phyloP scores from a whole-genome alignment of 2,113 vertebrate species.

The Notarius lentiginosus region DNA sequence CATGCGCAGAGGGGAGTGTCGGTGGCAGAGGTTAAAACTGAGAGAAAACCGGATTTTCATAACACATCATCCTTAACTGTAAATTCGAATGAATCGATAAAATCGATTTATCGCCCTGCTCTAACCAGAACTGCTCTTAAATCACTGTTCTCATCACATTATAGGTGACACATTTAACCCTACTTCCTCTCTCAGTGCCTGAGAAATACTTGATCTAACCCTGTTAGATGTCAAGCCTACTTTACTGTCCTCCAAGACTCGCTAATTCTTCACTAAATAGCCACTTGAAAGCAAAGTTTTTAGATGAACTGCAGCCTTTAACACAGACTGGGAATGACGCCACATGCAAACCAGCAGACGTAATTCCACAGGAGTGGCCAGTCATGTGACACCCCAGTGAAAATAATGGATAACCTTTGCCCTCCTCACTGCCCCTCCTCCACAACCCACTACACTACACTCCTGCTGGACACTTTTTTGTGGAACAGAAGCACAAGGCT shows the following conservation, averaged over 20 bases:
- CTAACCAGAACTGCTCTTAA: background rate
- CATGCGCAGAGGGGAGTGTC: no score
- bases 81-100: no score
- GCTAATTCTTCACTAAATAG: background rate
- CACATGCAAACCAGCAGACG: background rate
- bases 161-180: background rate
- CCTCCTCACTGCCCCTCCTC: constrained; percentile 31
- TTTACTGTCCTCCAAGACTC: background rate
- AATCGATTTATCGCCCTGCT: no score
- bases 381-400: constrained; percentile 35
- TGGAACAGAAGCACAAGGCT: background rate
- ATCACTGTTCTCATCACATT: background rate
- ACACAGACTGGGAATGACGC: background rate
- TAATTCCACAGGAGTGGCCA: background rate
- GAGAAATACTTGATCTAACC: background rate
- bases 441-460: constrained; percentile 33
- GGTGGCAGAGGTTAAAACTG: no score
- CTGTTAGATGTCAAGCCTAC: background rate
- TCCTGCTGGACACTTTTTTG: background rate
- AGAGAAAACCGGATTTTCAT: no score
- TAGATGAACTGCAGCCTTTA: background rate
- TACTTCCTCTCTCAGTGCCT: background rate
- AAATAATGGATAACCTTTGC: constrained; percentile 53
- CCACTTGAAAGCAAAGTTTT: background rate
- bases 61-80: no score